Base-by-base conservation (phyloP, 2,888 invertebrate species). In the Netelia melanura region DNA sequence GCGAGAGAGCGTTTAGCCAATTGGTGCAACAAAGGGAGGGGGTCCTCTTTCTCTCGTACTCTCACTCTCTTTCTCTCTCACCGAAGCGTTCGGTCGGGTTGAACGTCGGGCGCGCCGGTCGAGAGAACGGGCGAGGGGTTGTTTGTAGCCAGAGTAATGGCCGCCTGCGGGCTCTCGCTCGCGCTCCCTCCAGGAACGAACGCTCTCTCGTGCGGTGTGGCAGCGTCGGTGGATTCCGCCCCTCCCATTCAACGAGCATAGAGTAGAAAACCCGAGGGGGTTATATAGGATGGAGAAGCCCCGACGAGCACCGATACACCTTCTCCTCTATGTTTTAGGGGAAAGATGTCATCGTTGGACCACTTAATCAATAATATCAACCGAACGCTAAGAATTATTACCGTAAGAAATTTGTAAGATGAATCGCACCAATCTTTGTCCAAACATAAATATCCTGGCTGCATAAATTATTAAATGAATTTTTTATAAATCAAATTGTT, bases 71-170 rank as follows among this genome's bases (percentile, higher is more conserved):
- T 65, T 67, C 43, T n/a, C 43, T 72, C 83, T 64, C 65, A 71
- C 86, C 58, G 75, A 30, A 78, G 38, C 38, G 38, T 38, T 38
- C 38, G 75, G 67, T 71, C 75, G 83, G 30, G 79, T 75, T 79
- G 79, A 79, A 71, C 78, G 83, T 85, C 61, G 74, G 56, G 72
- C 68, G 83, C 82, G 75, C 65, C 82, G 82, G 80, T 65, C 54
- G 76, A 67, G 77, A 84, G 81, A 76, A 81, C 83, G 90, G 89
- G 90, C 90, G 91, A 92, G 92, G 92, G 92, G 92, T 91, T 90
- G 92, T 91, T 92, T 91, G 92, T 91, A 92, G 89, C 89, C 89
- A 88, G 90, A 91, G 92, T 92, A 91, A 92, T 92, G 92, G 92
- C 92, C 89, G 92, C 82, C 87, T 86, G 83, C 85, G 86, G 84